Evolutionary conservation across 1,140 invertebrate species (phyloP), one percentile per base, ranked within the genome.

Genomic region (Neodiprion virginianus): DNA sequence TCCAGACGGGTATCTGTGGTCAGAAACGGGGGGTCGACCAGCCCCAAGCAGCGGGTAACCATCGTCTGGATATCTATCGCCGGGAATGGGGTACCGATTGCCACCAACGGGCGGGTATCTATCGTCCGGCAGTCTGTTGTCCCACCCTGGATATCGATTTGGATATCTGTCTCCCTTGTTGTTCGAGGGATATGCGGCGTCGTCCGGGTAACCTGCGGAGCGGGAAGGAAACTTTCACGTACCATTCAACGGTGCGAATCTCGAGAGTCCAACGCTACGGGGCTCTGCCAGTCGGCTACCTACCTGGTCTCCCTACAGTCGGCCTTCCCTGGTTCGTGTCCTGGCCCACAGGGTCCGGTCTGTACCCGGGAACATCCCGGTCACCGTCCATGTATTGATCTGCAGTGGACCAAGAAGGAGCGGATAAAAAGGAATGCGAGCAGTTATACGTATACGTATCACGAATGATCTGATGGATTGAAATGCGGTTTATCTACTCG

Each of bases 321-420:
- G 89, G 89, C 80, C 88, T 80, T 11, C 88, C 89, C 73, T 87
- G 88, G 77, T 88, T 89, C 4, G 90, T 89, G 75, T 90, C 90
- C 78, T 90, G 90, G 11, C 90, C 90, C 53, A 91, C 73, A 23
- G 89, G 88, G 83, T 91, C 90, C 8, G 90, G 90, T 80, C 89
- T 83, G 28, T 87, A 88, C 8, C 78, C 79, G 50, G 82, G 74
- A 28, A 68, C 74, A 75, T 88, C 87, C 72, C 82, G 77, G 68
- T 88, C 86, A 14, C 80, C 82, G 75, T 88, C 87, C 74, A 85
- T 73, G 71, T 87, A 87, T 86, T 88, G 86, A 83, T 88, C 87
- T 88, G 75, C 10, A 71, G 14, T 71, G 11, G 12, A 47, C 23
- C 68, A 69, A 69, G 23, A 21, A 66, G 61, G 21, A 14, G 61